A percentile compares a stretch with the other conserved stretches of the same genome.
phyloP scores from a whole-genome alignment of 1,140 invertebrate genomes.

The Cyrtorhinus lividipennis region DNA sequence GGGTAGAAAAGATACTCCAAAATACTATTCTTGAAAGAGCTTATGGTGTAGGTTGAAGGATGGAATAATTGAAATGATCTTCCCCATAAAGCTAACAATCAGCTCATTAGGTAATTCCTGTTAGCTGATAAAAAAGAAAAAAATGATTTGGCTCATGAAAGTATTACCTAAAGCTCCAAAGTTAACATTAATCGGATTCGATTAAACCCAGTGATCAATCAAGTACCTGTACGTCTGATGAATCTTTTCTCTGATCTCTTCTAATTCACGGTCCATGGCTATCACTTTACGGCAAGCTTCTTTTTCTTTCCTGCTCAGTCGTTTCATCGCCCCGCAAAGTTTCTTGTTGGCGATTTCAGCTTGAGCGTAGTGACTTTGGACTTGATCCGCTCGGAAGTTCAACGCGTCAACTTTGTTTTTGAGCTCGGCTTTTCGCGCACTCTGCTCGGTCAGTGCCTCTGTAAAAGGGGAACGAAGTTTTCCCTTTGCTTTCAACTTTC shows the following conservation, averaged over 20 bases:
- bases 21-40: too few relatives aligned
- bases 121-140: too few relatives aligned
- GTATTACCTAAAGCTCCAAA: too few relatives aligned
- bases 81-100: too few relatives aligned
- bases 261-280: not conserved
- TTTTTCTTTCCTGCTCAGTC: not conserved
- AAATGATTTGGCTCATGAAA: too few relatives aligned
- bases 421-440: not conserved
- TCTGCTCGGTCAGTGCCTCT: not conserved
- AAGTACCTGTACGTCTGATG: not conserved
- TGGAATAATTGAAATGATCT: too few relatives aligned
- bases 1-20: too few relatives aligned
- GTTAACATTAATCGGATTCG: too few relatives aligned
- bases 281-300: not conserved
- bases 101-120: too few relatives aligned
- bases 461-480: not conserved
- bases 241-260: not conserved
- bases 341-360: not conserved
- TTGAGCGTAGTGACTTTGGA: not conserved
- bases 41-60: too few relatives aligned
- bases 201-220: too few relatives aligned
- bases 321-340: not conserved
- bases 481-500: not conserved
- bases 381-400: not conserved
- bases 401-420: conserved; percentile 3